Base-by-base conservation (phyloP, 1,140 invertebrate genomes). In the Oryctes rhinoceros region DNA sequence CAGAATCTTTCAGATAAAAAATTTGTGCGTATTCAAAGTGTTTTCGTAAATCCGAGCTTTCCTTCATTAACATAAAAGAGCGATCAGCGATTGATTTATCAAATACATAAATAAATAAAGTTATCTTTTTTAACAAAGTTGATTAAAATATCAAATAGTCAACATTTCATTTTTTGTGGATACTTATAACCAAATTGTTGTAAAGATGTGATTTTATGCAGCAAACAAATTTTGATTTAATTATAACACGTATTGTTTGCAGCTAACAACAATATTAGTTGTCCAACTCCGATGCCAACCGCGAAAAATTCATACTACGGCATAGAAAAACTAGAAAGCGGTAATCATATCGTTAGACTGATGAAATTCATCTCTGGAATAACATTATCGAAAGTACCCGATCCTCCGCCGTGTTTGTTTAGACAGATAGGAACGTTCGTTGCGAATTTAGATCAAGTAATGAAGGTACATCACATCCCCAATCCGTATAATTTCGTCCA, bases 361-460 rank as follows among this genome's bases (percentile, higher is more conserved):
- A 84, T 97, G 80, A 91, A 93, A 71, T 97, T 91, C 84, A 89
- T 93, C 15, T 91, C 93, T 0, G 96, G 96, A 0, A 89, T 91
- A 76, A 88, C 95, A 67, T 87, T 97, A 11, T 87, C 88, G 39
- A 87, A 92, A 48, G 90, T 92, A 1, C 88, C 90, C 0, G 87
- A 87, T 39, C 90, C 91, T 0, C 87, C 90, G 9, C 1, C 10
- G 4, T 86, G 91, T 67, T 85, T 96, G 4, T 89, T 94, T 67
- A 92, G 91, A 82, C 90, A 95, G 82, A 87, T 92, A 18, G 96
- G 96, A 0, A 88, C 90, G 84, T 94, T 92, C 79, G 86, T 92
- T 0, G 94, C 92, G 1, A 91, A 91, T 81, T 82, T 96, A 65
- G 92, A 94, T 84, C 89, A 91, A 48, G 88, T 90, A 24, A 83